Evolutionary conservation across 2,797 vertebrate species (phyloP), one percentile per base, ranked within the genome.

Genomic region (Sandelia bainsii): DNA sequence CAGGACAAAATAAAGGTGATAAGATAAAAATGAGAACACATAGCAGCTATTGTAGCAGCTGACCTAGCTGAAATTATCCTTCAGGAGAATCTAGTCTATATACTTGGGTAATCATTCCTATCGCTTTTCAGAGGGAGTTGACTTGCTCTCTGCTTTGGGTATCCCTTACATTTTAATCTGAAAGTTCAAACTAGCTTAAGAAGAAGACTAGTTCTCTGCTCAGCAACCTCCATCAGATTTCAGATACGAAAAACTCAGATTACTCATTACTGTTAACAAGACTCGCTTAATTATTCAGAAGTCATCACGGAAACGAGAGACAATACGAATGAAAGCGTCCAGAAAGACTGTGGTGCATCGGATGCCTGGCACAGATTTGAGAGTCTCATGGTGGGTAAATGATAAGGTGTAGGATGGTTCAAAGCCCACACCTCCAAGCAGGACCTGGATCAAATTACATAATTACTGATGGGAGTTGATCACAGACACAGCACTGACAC

Each of bases 341-440:
- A 67, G 34, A 46, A 69, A 29, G 72, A 37, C 51, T 53, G 45
- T 6, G 27, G 27, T 17, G 44, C 44, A 44, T 59, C 57, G 78
- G 69, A 22, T 7, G 49, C 39, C 59, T 69, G 77, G 71, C 83
- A 90, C 85, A 82, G 87, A 91, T 90, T 89, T 87, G 53, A 52
- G 22, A 72, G 37, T 32, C 23, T 40, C 37, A 17, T n/a, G 27
- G 25, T 25, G 54, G 37, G 37, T 57, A 70, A 78, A 77, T 59
- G 34, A 87, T 69, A 61, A 49, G 37, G 49, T 59, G 54, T 4
- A 37, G 37, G 23, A 62, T 6, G 23, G 52, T 40, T 51, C 61
- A 62, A 42, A 76, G 63, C 48, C 62, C 44, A 64, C 81, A 75
- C 52, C 62, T 83, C 25, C n/a, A 17, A 19, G 22, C 39, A 37